Base-by-base conservation (phyloP, 2,888 invertebrate genomes). In the Thymelicus sylvestris region DNA sequence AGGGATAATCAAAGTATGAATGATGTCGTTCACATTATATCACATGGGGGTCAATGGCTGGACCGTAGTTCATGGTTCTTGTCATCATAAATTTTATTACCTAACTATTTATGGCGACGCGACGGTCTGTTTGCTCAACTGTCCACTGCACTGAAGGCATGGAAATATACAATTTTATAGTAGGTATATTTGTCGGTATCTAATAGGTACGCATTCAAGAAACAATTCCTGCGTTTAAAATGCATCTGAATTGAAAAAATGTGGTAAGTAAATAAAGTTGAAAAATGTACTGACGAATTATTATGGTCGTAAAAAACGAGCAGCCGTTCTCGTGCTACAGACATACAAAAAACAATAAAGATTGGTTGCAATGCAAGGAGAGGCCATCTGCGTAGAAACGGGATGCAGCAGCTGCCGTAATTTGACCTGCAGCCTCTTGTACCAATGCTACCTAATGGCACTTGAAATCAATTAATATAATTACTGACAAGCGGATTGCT, bases 1-100 rank as follows among this genome's bases (percentile, higher is more conserved):
- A 81, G 83, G 88, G 88, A 88, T 90, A 87, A 91, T 89, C 89
- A 86, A 88, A 85, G 79, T 87, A 88, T 91, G 86, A 92, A 90
- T 83, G 89, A 89, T 90, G 89, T 88, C 87, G 83, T 90, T 89
- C 89, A 88, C 84, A 86, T 81, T 81, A 81, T 88, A 89, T 86
- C 83, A 80, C 41, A 70, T 77, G 78, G 82, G 80, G 90, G 88
- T 91, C 90, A 86, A 84, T 88, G 89, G 78, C 88, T 86, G 86
- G 85, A 81, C 79, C 84, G 80, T 83, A 62, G 88, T 86, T 86
- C 86, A 87, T 76, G 80, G 81, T 82, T 84, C 81, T 77, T 75
- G 77, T 74, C 65, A 75, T 75, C 74, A 73, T 78, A 68, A 72
- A 67, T 24, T 67, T 72, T 72, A 72, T 61, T 50, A 63, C 57